phyloP scores from a whole-genome alignment of 2,113 vertebrate genomes.

The Phalacrocorax brasilianus region DNA sequence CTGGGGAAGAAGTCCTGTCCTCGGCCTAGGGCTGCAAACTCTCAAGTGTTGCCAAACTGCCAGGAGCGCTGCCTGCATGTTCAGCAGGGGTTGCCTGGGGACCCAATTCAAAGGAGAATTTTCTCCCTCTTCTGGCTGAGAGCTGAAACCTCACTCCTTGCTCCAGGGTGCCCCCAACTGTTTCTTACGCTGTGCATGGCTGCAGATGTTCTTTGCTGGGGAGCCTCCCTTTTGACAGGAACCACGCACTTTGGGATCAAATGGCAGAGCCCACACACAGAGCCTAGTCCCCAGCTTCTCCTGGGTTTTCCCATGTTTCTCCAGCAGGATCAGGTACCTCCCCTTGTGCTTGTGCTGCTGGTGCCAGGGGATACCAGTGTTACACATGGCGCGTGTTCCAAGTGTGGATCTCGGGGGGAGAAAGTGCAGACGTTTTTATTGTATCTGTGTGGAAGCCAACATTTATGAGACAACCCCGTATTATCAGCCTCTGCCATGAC shows the following conservation, averaged over 20 bases:
- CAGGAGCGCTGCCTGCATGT: neutral
- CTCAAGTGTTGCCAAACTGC: neutral
- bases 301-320: neutral
- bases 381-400: neutral
- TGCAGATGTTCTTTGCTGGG: neutral
- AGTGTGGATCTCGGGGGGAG: fast-evolving
- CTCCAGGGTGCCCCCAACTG: neutral
- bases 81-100: neutral
- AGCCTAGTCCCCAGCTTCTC: neutral
- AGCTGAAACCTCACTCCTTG: neutral
- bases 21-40: neutral
- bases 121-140: neutral
- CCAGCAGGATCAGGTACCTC: neutral
- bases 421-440: neutral
- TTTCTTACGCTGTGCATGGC: neutral
- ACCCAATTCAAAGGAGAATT: neutral
- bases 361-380: neutral
- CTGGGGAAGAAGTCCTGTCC: neutral
- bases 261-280: neutral
- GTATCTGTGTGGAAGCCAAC: neutral
- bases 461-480: neutral
- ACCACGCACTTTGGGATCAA: neutral
- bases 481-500: neutral
- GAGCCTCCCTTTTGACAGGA: neutral
- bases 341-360: neutral